A percentile compares a stretch with the other conserved stretches of the same genome.
Conservation (phyloP, 2,888 invertebrate species). For the Oasisia sp. region DNA sequence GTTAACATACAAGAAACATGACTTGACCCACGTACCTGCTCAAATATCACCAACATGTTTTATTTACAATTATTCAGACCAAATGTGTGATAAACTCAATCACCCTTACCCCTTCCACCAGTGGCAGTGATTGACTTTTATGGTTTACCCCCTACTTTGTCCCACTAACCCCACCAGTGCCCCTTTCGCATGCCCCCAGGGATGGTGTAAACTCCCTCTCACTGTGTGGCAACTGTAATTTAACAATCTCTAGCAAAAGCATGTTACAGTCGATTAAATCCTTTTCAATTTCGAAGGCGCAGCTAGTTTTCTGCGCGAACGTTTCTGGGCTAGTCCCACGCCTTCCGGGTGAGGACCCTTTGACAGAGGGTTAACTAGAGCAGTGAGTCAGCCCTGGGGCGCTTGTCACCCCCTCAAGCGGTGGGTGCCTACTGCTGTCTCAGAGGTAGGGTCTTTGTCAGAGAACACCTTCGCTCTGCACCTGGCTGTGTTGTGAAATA, state of each 20-base stretch:
- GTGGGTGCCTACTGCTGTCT: background rate
- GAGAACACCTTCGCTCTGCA: background rate
- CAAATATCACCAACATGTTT: background rate
- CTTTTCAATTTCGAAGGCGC: background rate
- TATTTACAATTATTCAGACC: background rate
- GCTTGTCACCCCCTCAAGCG: background rate
- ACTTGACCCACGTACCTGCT: background rate
- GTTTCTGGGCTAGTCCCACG: too few relatives aligned
- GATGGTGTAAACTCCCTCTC: background rate
- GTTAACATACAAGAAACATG: background rate
- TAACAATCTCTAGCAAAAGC: background rate
- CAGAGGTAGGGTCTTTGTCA: background rate
- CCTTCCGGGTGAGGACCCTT: background rate
- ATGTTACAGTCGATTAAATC: background rate
- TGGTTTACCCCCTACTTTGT: background rate
- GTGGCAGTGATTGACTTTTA: background rate
- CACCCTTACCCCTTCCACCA: background rate
- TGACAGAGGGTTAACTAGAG: background rate
- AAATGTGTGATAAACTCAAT: background rate
- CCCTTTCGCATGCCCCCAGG: too few relatives aligned
- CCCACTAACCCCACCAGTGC: background rate
- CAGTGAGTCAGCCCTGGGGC: background rate
- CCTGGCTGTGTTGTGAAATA: background rate
- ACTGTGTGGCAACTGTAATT: background rate
- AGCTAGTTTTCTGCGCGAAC: background rate